Evolutionary conservation across 1,140 invertebrate genomes (phyloP).

Genomic region (Caenorhabditis brenneri): DNA sequence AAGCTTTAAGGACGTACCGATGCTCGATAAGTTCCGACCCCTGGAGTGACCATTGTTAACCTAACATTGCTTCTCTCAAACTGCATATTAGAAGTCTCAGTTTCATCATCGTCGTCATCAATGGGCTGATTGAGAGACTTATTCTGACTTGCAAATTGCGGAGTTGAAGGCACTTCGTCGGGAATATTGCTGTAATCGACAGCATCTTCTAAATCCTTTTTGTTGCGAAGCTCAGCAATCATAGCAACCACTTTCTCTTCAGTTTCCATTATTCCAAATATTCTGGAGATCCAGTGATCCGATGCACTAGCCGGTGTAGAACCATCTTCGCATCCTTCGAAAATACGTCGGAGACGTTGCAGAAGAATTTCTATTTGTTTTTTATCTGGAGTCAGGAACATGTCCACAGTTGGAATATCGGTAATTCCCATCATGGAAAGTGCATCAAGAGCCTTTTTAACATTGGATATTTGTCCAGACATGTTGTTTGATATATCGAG

Average conservation of each 20-base stretch:
- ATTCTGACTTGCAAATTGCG: background rate
- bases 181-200: constrained; percentile 32
- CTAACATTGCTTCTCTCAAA: constrained; percentile 25
- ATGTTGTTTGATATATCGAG: constrained; percentile 58
- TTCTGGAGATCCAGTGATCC: constrained; percentile 33
- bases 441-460: constrained; percentile 45
- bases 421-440: constrained; percentile 26
- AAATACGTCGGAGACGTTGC: constrained; percentile 2
- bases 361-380: constrained; percentile 11
- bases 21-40: background rate
- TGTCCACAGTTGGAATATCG: constrained; percentile 16
- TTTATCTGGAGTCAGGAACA: constrained; percentile 28
- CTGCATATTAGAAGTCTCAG: background rate
- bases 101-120: background rate
- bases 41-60: background rate
- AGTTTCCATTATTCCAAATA: background rate
- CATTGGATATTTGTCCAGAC: constrained; percentile 53
- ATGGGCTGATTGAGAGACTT: background rate
- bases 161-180: background rate
- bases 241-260: constrained; percentile 32
- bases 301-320: background rate
- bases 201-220: constrained; percentile 36
- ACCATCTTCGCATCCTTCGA: constrained; percentile 19
- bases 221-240: constrained; percentile 13
- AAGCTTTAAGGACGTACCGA: background rate